A percentile compares a stretch with the other conserved stretches of the same genome.
Conservation (phyloP, 2,888 invertebrate species). For the Drosophila merina region DNA sequence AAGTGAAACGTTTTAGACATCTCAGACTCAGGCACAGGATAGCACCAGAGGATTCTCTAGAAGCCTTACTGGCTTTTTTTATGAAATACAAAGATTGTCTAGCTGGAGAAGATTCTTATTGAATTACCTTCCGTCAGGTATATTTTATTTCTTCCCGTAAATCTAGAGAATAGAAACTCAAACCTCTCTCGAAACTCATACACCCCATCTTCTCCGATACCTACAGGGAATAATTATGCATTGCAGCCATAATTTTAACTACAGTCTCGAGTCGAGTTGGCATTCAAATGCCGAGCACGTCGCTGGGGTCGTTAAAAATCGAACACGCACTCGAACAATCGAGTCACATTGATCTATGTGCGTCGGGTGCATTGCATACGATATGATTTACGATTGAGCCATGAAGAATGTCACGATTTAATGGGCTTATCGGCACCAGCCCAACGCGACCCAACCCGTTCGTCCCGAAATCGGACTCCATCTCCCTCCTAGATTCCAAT, state of each 20-base stretch:
- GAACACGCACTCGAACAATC: slow-evolving; percentile 74
- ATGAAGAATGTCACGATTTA: slow-evolving; percentile 79
- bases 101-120: too few relatives aligned
- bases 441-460: slow-evolving; percentile 20
- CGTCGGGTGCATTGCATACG: slow-evolving; percentile 37
- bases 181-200: not conserved
- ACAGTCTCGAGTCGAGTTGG: slow-evolving; percentile 25
- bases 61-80: too few relatives aligned
- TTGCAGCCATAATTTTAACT: slow-evolving; percentile 25
- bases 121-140: too few relatives aligned
- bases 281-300: slow-evolving; percentile 72
- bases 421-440: slow-evolving; percentile 70
- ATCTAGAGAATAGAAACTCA: too few relatives aligned
- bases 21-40: too few relatives aligned
- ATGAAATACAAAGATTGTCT: too few relatives aligned
- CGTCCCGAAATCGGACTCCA: slow-evolving; percentile 25
- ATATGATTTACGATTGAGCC: slow-evolving; percentile 79
- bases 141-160: too few relatives aligned
- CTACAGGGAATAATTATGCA: slow-evolving; percentile 44
- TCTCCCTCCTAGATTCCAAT: slow-evolving; percentile 15
- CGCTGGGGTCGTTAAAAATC: slow-evolving; percentile 72
- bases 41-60: too few relatives aligned
- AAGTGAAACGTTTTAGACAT: too few relatives aligned
- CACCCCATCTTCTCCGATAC: slow-evolving; percentile 9
- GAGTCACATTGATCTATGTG: slow-evolving; percentile 75